Evolutionary conservation across 2,113 vertebrate species (phyloP), one percentile per base, ranked within the genome.

Genomic region (Nerophis lumbriciformis): DNA sequence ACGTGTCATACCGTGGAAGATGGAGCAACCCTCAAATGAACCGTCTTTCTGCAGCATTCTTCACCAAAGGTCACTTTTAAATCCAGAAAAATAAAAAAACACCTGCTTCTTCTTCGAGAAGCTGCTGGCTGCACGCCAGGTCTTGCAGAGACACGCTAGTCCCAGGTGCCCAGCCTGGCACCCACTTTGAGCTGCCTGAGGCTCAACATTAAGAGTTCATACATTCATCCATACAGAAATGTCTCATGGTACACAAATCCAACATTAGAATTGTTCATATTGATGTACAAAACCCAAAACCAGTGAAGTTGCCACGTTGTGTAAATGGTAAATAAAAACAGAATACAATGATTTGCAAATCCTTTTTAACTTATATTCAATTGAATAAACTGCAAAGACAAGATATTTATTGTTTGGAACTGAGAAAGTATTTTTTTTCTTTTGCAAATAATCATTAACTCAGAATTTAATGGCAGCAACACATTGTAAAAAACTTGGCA

Each of bases 61-160:
- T 77, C 74, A 67, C 55, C 62, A 85, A 86, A 86, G 84, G 84
- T 86, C 83, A 85, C 71, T 78, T 69, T 71, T 84, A 77, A 78
- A 84, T 71, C 84, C 78, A 79, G 81, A 88, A 82, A 88, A 88
- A 88, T 86, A 85, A 19, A 19, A 86, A 86, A 88, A 85, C 83
- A 84, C 83, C 84, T 84, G 83, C 76, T 77, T 86, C 76, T 77
- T 86, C 84, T 69, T 55, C 68, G 72, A 78, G 67, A 52, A 75
- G 81, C 81, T 71, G 60, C 69, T 56, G 75, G 81, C 78, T 68
- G 56, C 48, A 48, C 53, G 77, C 80, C 78, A 83, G 75, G 67
- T 83, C 81, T 75, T 81, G 77, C 64, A 61, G 78, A 82, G 82
- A 85, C 67, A 83, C 74, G 68, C 63, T 58, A 64, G 74, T 85